Percentiles rank a stretch among this genome's conserved stretches.
These are phyloP conservation scores for Diachasmimorpha longicaudata DNA, from an alignment of 1,140 invertebrate species.

Conservation along the genomic window DNA sequence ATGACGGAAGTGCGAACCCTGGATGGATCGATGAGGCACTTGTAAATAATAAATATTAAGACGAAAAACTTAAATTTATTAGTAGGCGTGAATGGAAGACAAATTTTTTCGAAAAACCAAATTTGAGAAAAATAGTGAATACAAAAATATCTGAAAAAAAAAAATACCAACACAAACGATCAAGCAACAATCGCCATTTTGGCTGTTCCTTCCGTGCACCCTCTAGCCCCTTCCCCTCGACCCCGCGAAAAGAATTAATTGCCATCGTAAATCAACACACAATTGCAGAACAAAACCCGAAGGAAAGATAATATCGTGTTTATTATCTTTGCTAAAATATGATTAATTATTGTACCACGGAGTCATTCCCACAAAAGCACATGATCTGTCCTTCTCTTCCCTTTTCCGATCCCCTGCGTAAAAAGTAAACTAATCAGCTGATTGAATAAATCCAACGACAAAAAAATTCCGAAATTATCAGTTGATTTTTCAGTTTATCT, in stretches of 20 bases:
- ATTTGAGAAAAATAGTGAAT: neutral
- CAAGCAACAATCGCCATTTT: neutral
- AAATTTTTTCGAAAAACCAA: slow-evolving; percentile 6
- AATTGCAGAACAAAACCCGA: neutral
- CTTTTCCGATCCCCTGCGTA: too few relatives aligned
- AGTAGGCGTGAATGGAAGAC: slow-evolving; percentile 30
- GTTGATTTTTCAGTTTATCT: slow-evolving; percentile 10
- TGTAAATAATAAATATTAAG: slow-evolving; percentile 41
- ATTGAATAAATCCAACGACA: neutral
- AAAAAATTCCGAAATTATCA: neutral
- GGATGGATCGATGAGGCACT: slow-evolving; percentile 28
- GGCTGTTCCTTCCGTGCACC: neutral
- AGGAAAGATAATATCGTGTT: slow-evolving; percentile 7
- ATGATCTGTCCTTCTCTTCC: neutral
- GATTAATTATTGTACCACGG: slow-evolving; percentile 21
- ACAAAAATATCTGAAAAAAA: neutral
- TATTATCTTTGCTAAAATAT: slow-evolving; percentile 24
- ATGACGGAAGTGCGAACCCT: slow-evolving; percentile 22
- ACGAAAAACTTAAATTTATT: slow-evolving; percentile 25
- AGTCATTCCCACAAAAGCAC: slow-evolving; percentile 23
- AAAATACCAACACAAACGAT: slow-evolving; percentile 19
- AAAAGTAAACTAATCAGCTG: neutral
- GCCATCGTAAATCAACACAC: neutral
- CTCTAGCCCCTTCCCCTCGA: neutral
- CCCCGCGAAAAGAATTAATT: neutral